Evolutionary conservation across 2,113 vertebrate species (phyloP).

Genomic region (Austrofundulus limnaeus): DNA sequence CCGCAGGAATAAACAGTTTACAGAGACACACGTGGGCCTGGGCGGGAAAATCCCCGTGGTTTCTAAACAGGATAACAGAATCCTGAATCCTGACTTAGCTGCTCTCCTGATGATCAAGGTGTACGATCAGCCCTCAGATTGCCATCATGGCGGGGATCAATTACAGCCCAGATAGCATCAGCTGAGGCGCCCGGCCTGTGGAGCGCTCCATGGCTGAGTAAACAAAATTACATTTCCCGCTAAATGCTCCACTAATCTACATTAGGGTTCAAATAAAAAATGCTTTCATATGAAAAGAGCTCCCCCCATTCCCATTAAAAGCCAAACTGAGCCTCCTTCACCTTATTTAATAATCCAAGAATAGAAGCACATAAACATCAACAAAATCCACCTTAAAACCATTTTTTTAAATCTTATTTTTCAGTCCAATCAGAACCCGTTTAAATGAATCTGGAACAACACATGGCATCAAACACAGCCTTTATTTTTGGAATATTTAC

Average conservation of each 20-base stretch:
- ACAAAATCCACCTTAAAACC: background rate
- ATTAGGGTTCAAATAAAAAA: conserved; percentile 9
- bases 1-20: conserved; percentile 12
- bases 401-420: background rate
- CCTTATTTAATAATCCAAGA: too few species aligned
- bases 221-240: conserved; percentile 27
- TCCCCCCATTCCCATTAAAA: background rate
- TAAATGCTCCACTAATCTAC: background rate
- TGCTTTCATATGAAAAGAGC: background rate
- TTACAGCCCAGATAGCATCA: conserved; percentile 69
- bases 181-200: conserved; percentile 62
- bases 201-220: conserved; percentile 33
- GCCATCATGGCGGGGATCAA: conserved; percentile 40
- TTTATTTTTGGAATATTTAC: conserved; percentile 75
- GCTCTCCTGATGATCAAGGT: conserved; percentile 39
- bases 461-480: conserved; percentile 53
- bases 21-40: conserved; percentile 9
- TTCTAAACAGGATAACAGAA: conserved; percentile 5
- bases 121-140: conserved; percentile 43
- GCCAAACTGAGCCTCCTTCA: background rate
- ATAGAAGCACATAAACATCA: background rate
- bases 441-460: conserved; percentile 16
- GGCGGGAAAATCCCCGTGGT: conserved; percentile 6
- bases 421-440: background rate
- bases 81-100: conserved; percentile 1